Evolutionary conservation across 2,888 invertebrate genomes (phyloP).

Genomic region (Merodon equestris): DNA sequence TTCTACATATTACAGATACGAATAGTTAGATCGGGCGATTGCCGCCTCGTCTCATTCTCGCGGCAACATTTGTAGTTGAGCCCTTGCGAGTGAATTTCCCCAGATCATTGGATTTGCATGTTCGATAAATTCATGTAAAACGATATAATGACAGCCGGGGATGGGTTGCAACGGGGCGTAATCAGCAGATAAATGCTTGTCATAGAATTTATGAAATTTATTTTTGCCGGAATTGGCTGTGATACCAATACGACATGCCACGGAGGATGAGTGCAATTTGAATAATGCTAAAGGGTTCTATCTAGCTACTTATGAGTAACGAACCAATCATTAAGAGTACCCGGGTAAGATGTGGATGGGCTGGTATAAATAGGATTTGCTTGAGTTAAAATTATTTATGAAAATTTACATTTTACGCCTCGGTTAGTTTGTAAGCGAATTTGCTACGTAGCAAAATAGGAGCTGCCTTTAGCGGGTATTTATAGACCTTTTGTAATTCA

Average conservation of each 20-base stretch:
- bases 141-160: constrained; percentile 7
- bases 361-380: no score
- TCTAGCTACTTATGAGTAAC: neutral
- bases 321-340: no score
- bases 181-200: constrained; percentile 26
- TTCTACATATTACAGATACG: constrained; percentile 5
- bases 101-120: constrained; percentile 25
- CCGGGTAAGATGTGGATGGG: no score
- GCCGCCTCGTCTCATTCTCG: constrained; percentile 4
- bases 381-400: no score
- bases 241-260: constrained; percentile 10
- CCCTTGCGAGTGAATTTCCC: neutral
- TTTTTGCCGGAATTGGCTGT: neutral
- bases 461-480: no score
- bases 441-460: no score
- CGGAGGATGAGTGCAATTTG: neutral
- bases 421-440: no score
- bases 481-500: no score
- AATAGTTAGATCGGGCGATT: constrained; percentile 24
- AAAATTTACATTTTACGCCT: no score
- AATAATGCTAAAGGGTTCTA: neutral
- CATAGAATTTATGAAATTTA: constrained; percentile 11
- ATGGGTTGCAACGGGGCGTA: neutral
- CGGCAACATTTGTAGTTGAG: neutral
- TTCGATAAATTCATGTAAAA: constrained; percentile 16